Evolutionary conservation across 2,888 invertebrate genomes (phyloP).

Genomic region (Ophioninae sp.): DNA sequence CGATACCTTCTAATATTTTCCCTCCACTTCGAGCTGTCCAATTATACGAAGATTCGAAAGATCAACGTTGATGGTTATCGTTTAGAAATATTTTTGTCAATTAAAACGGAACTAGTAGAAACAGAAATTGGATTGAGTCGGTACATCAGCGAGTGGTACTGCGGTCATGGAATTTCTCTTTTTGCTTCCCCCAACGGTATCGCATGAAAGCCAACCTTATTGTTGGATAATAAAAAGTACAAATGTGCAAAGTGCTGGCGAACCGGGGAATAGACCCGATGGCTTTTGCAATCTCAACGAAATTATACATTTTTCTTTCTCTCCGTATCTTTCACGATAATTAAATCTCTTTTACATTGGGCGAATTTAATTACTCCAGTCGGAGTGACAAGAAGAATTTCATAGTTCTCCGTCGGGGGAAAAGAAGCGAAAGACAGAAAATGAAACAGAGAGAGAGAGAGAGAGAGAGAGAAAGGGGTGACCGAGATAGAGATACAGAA

Average conservation of each 20-base stretch:
- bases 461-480: not conserved
- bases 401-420: not conserved
- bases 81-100: no score
- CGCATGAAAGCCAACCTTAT: not conserved
- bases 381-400: conserved; percentile 20
- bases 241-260: not conserved
- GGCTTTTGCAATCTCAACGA: conserved; percentile 12
- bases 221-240: conserved; percentile 11
- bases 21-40: no score
- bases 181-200: not conserved
- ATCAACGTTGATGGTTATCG: no score
- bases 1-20: no score
- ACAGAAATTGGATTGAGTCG: not conserved
- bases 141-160: not conserved
- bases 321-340: conserved; percentile 1
- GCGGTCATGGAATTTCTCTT: not conserved
- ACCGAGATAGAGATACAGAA: not conserved
- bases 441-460: not conserved
- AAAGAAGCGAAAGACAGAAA: not conserved
- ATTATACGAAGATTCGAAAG: no score
- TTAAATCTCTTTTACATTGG: conserved; percentile 34
- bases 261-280: not conserved
- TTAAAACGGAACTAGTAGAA: no score
- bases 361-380: conserved; percentile 44
- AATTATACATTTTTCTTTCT: conserved; percentile 20